Base-by-base conservation (phyloP, 2,797 vertebrate genomes). In the Pteronotus mesoamericanus region DNA sequence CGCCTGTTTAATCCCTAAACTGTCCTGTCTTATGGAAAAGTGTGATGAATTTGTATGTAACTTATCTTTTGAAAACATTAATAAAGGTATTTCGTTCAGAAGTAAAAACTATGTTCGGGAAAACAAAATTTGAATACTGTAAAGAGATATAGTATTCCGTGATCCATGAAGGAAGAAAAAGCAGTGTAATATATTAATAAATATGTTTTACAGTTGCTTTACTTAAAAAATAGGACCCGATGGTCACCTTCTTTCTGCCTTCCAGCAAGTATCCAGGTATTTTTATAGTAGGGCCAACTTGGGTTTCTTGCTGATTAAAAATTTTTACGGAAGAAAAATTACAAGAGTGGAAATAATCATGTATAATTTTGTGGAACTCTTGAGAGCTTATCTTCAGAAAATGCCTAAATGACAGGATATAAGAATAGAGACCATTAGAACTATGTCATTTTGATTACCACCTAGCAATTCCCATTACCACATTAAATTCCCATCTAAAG, bases 361-460 rank as follows among this genome's bases (percentile, higher is more conserved):
- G 51, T 80, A 29, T 32, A 53, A 53, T 95, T 94, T 95, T 86
- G n/a, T 83, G 72, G 69, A 51, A 69, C 44, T 97, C 61, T 91
- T 95, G 26, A 94, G 74, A 95, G 11, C 18, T 94, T 96, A n/a
- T 78, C 59, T 87, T 79, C 6, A 68, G 83, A 80, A 94, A 86
- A 46, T 82, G 26, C 51, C 95, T 91, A 80, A 77, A 78, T 82
- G 48, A 69, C 53, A 61, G 61, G 26, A 46, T 78, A 19, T 3
- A 88, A 87, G 69, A 91, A 64, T 7, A 94, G 59, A 93, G 16
- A 86, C 6, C 64, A 19, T 86, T 96, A 88, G 74, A 92, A 68
- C 37, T 26, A 26, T 93, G 82, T 71, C 83, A 86, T 80, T 96
- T 86, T 96, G 95, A 64, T 93, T 86, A 94, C 34, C 26, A 85